Base-by-base conservation (phyloP, 2,797 vertebrate genomes). In the Numenius phaeopus region DNA sequence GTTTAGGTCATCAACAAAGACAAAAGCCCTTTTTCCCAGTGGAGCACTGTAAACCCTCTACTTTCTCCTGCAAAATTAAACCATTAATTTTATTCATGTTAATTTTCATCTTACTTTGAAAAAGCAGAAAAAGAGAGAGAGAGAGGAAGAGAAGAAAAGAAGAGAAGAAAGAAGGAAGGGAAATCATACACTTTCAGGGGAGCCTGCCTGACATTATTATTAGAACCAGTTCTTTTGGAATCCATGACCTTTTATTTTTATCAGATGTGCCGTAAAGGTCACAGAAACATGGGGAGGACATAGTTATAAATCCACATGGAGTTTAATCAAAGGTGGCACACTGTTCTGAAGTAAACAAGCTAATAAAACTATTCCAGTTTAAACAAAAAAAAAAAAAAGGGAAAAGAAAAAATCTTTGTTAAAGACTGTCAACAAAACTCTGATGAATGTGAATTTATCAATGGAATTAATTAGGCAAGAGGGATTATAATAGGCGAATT, bases 1-100 rank as follows among this genome's bases (percentile, higher is more conserved):
- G 98, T 98, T 98, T 98, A 98, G 98, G 98, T 98, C 98, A 98
- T 98, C 98, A 98, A 97, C 97, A 98, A 98, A 99, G 98, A 98
- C 97, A 98, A 98, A 98, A 98, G 95, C 97, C 93, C 94, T 93
- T 97, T 98, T 96, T 96, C 98, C 95, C 34, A 72, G 95, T 21
- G 97, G 97, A 97, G 88, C 90, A 54, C 95, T 83, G 52, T 93
- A 98, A 98, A 97, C 92, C 64, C 82, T 97, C 92, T 97, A 97
- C 95, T 97, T 98, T 97, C 96, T 97, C 95, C 97, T 96, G 96
- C 96, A 97, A 98, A 98, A 98, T 98, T 96, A 98, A 98, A 98
- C 88, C 97, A 97, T 98, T 98, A 97, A 98, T 98, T 98, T 96
- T 96, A 96, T 98, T 94, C 88, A 61, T 83, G 97, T 98, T 98